Evolutionary conservation across 2,888 invertebrate species (phyloP).

Genomic region (Polydrusus pterygomalis): DNA sequence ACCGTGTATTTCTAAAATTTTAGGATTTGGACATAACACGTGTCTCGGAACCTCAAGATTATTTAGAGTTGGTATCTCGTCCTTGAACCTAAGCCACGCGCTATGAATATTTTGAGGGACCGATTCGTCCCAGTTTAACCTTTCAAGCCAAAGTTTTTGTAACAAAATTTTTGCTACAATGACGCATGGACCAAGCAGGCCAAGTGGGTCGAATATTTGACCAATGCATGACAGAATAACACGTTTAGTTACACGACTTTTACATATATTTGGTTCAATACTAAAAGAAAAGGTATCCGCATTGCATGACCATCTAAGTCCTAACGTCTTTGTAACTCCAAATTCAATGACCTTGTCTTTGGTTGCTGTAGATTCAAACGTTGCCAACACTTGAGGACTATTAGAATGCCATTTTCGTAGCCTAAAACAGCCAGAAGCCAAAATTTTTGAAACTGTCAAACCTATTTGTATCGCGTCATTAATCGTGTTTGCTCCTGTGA

Average conservation of each 20-base stretch:
- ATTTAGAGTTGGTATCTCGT: constrained; percentile 6
- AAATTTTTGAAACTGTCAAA: constrained; percentile 32
- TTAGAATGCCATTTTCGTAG: constrained; percentile 19
- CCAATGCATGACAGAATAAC: constrained; percentile 11
- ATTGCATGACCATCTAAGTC: constrained; percentile 4
- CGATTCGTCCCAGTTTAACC: constrained; percentile 28
- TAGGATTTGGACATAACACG: constrained; percentile 10
- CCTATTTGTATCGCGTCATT: constrained; percentile 43
- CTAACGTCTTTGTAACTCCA: constrained; percentile 24
- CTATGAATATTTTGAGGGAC: background rate
- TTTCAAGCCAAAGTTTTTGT: constrained; percentile 26
- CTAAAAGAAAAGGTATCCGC: constrained; percentile 15
- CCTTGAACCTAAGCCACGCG: background rate
- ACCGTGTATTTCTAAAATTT: constrained; percentile 22
- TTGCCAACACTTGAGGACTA: background rate
- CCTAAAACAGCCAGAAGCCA: constrained; percentile 40
- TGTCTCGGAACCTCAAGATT: constrained; percentile 11
- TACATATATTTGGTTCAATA: background rate
- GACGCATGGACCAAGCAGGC: constrained; percentile 13
- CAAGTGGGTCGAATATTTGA: constrained; percentile 30
- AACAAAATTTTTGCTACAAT: constrained; percentile 22
- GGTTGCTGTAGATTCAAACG: background rate
- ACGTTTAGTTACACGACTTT: constrained; percentile 18
- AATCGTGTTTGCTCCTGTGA: constrained; percentile 8
- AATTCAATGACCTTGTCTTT: background rate